A percentile compares a stretch with the other conserved stretches of the same genome.
Conservation (phyloP, 2,113 vertebrate genomes). For the Copsychus sechellarum region DNA sequence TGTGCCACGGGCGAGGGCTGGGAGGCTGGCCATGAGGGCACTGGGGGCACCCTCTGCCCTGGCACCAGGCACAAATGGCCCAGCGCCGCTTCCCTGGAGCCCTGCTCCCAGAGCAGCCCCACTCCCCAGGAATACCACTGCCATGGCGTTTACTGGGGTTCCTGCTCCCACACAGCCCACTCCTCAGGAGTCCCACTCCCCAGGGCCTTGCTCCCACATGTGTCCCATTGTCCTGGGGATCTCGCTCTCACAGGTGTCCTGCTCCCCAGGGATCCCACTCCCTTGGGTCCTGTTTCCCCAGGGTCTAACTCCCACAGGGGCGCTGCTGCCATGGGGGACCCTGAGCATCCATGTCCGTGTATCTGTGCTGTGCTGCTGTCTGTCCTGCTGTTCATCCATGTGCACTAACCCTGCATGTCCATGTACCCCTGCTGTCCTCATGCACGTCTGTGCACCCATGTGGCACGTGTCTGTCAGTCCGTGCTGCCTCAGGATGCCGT, state of each 20-base stretch:
- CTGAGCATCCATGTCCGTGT: accelerated
- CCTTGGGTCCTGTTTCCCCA: not conserved
- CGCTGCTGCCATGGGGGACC: not conserved
- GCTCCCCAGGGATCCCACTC: not conserved
- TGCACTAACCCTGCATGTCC: not conserved
- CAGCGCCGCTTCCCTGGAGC: accelerated
- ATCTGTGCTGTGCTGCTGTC: not conserved
- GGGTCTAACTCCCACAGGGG: not conserved
- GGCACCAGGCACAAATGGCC: not conserved
- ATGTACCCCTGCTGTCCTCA: not conserved
- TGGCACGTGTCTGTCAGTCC: accelerated
- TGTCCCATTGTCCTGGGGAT: not conserved
- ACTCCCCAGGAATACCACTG: too few relatives aligned
- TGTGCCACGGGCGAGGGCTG: not conserved
- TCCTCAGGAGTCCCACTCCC: not conserved
- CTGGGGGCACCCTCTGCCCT: not conserved
- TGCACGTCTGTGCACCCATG: accelerated
- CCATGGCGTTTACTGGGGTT: not conserved
- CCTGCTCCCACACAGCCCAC: not conserved
- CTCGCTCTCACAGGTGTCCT: not conserved
- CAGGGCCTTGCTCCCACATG: not conserved
- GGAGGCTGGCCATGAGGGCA: not conserved
- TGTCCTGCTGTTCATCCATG: not conserved
- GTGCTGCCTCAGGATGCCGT: accelerated
- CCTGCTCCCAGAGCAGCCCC: not conserved